Evolutionary conservation across 37 sponge, comb jelly and placozoan species (phyloP), one percentile per base, ranked within the genome.

Genomic region (Oscarella lobularis): DNA sequence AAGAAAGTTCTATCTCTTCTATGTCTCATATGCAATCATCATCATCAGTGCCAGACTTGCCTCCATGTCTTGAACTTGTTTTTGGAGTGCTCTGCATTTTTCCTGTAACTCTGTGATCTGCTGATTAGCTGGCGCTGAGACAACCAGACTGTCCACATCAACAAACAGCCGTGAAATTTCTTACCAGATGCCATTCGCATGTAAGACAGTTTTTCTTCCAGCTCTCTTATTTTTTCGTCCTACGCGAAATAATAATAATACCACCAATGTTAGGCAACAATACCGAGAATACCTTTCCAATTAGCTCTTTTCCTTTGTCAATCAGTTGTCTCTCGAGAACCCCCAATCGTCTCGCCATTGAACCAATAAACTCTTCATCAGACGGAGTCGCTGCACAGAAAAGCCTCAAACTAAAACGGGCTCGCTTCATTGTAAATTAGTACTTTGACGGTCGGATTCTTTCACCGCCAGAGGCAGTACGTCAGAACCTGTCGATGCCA

Each of bases 51-150:
- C n/a, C n/a, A n/a, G n/a, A n/a, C n/a, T n/a, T n/a, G n/a, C 91
- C 85, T 92, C 94, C 94, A 92, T 92, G 31, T 92, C 90, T 3
- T 83, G 74, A 2, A 89, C 71, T 74, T 89, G 94, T 36, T 79
- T 77, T 73, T 90, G 94, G 14, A 90, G 66, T 3, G 69, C 74
- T 0, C 65, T 38, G 78, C 87, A 86, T 38, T 55, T 83, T 34
- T 2, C 5, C 40, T 85, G 41, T 38, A 87, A 60, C 14, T 35
- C 75, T 1, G 0, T 38, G 40, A 55, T 67, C 67, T 0, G 0
- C n/a, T n/a, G n/a, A n/a, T n/a, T n/a, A n/a, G n/a, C n/a, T n/a
- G n/a, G n/a, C n/a, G n/a, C n/a, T n/a, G n/a, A n/a, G n/a, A n/a
- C n/a, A n/a, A n/a, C n/a, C n/a, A n/a, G n/a, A n/a, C n/a, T 38